phyloP scores from a whole-genome alignment of 2,888 invertebrate species.

The Trissolcus japonicus region DNA sequence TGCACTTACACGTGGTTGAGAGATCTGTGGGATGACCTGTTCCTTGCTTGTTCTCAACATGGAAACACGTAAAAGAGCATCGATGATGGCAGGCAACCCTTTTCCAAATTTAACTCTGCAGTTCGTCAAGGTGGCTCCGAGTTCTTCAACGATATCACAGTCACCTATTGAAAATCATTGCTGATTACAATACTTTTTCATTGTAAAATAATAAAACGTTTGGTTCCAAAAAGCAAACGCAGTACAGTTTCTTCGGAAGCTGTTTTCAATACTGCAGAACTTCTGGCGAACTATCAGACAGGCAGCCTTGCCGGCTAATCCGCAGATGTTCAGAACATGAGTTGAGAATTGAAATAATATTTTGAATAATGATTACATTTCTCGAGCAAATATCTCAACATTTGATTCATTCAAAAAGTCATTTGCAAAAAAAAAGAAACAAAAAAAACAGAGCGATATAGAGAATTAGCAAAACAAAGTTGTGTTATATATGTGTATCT shows the following conservation, averaged over 20 bases:
- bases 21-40: constrained; percentile 78
- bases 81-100: constrained; percentile 76
- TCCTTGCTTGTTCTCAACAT: constrained; percentile 77
- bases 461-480: no score
- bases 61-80: constrained; percentile 79
- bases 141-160: constrained; percentile 65
- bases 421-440: neutral
- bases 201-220: neutral
- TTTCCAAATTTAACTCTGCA: constrained; percentile 67
- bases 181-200: neutral
- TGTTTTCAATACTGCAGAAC: constrained; percentile 36
- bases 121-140: constrained; percentile 66
- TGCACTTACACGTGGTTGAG: constrained; percentile 77
- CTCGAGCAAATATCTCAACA: no score
- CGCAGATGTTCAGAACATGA: constrained; percentile 65
- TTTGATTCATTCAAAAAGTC: neutral
- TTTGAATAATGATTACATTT: neutral
- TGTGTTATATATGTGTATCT: no score
- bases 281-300: constrained; percentile 63
- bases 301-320: constrained; percentile 65
- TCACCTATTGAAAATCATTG: constrained; percentile 61
- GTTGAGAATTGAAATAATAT: neutral
- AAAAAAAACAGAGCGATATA: no score
- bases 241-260: constrained; percentile 21
- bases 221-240: constrained; percentile 12